Base-by-base conservation (phyloP, 2,797 vertebrate genomes). In the Schizopygopsis malacanthus region DNA sequence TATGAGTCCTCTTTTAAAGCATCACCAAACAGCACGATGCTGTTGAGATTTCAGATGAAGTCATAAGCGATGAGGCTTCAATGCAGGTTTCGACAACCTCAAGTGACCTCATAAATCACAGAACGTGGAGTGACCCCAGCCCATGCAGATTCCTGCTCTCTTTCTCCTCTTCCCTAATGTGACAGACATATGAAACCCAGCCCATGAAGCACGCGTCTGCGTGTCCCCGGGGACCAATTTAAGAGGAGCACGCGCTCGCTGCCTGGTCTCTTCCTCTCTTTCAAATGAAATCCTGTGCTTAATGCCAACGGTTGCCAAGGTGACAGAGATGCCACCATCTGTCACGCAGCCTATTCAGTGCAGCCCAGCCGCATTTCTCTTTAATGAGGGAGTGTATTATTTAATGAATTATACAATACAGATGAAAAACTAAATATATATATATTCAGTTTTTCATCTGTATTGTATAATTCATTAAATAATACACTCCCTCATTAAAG, bases 151-250 rank as follows among this genome's bases (percentile, higher is more conserved):
- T 63, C 54, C 85, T n/a, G 28, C 22, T 84, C 75, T 78, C 75
- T 25, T 33, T 37, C 80, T 69, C 75, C 37, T 81, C 65, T 47
- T n/a, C 39, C 82, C 67, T 84, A 54, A 91, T 89, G 80, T 84
- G 73, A 63, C 65, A 67, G 72, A 52, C 71, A 88, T 65, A 83
- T 87, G 80, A 75, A 86, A 89, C 87, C 85, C 85, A 89, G 79
- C 81, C 86, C 54, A 86, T 28, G 86, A 25, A 85, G 72, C 89
- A 85, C 81, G 70, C 61, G 83, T 83, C 90, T 85, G 88, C 39
- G 15, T 75, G 43, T 94, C 94, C 92, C 88, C 81, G 93, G 94
- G 94, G 92, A 85, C 93, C 92, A 93, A 95, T 97, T 94, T 94
- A 90, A 79, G 91, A 93, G 87, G 88, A 79, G 82, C 89, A 22